Conservation (phyloP, 1,140 invertebrate species). For the Tigriopus japonicus region DNA sequence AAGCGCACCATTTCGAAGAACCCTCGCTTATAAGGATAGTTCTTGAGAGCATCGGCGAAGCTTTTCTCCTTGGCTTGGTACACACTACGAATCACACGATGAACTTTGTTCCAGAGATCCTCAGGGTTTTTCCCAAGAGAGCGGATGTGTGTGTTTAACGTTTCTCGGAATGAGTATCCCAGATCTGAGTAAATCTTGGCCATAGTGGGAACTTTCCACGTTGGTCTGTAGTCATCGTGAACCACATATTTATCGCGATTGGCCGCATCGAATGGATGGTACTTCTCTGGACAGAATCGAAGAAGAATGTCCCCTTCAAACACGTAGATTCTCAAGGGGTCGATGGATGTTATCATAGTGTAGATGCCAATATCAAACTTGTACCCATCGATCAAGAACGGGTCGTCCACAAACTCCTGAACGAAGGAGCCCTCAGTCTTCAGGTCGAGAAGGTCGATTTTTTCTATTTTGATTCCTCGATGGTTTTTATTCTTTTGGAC, state of each 20-base stretch:
- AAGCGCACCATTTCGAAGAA: conserved; percentile 83
- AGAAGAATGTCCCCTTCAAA: conserved; percentile 75
- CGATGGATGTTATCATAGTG: conserved; percentile 69
- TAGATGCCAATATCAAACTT: conserved; percentile 97
- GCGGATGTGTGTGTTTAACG: conserved; percentile 58
- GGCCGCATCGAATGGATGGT: conserved; percentile 69
- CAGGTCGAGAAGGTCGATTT: conserved; percentile 47
- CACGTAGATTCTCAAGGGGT: conserved; percentile 69
- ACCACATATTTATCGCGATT: conserved; percentile 79
- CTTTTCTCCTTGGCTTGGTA: conserved; percentile 49
- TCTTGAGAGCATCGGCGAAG: conserved; percentile 22
- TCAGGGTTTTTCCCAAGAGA: conserved; percentile 41
- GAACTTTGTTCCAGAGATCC: conserved; percentile 59
- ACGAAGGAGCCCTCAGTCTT: conserved; percentile 57
- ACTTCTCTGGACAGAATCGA: conserved; percentile 76
- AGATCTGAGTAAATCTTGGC: conserved; percentile 50
- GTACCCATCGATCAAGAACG: conserved; percentile 58
- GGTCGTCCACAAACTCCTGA: conserved; percentile 65
- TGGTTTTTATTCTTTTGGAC: conserved; percentile 86
- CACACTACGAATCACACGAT: conserved; percentile 51
- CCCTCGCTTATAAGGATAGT: conserved; percentile 39
- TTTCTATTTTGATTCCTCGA: conserved; percentile 59
- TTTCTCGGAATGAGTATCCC: conserved; percentile 64
- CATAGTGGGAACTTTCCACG: conserved; percentile 77
- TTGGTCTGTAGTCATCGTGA: conserved; percentile 79